Evolutionary conservation across 1,140 invertebrate species (phyloP).

Genomic region (Dendroctonus valens): DNA sequence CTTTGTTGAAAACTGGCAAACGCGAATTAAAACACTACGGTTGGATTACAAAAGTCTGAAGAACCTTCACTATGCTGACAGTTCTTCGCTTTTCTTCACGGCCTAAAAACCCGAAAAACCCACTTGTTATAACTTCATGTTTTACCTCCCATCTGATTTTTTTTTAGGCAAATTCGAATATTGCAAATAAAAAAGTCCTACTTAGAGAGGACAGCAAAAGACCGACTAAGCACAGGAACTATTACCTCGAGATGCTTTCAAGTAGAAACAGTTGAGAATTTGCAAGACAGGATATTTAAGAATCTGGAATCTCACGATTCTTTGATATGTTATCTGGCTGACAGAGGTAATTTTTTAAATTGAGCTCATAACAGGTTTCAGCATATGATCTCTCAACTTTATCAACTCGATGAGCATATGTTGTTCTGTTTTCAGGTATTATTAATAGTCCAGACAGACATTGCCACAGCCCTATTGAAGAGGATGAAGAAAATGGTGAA

Average conservation of each 20-base stretch:
- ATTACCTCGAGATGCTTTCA: slow-evolving; percentile 13
- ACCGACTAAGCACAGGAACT: slow-evolving; percentile 10
- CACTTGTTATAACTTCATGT: too few relatives aligned
- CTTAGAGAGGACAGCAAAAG: slow-evolving; percentile 32
- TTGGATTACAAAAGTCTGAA: too few relatives aligned
- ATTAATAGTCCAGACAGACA: slow-evolving; percentile 3
- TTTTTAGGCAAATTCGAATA: slow-evolving; percentile 35
- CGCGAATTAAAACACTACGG: too few relatives aligned
- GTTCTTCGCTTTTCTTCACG: too few relatives aligned
- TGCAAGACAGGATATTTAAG: slow-evolving; percentile 37
- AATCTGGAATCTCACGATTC: slow-evolving; percentile 42
- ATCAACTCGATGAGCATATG: slow-evolving; percentile 7
- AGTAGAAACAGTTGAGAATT: slow-evolving; percentile 29
- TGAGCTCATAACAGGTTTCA: neutral
- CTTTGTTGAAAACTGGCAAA: too few relatives aligned
- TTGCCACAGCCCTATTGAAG: slow-evolving; percentile 24
- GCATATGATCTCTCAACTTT: neutral
- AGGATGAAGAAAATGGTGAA: slow-evolving; percentile 20
- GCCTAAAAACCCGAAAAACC: too few relatives aligned
- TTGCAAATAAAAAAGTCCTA: slow-evolving; percentile 38
- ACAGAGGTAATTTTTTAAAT: slow-evolving; percentile 10
- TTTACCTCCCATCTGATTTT: neutral
- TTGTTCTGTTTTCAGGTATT: slow-evolving; percentile 12
- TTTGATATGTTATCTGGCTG: slow-evolving; percentile 36
- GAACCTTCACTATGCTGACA: too few relatives aligned